Base-by-base conservation (phyloP, 2,797 vertebrate genomes). In the Micrastur ruficollis region DNA sequence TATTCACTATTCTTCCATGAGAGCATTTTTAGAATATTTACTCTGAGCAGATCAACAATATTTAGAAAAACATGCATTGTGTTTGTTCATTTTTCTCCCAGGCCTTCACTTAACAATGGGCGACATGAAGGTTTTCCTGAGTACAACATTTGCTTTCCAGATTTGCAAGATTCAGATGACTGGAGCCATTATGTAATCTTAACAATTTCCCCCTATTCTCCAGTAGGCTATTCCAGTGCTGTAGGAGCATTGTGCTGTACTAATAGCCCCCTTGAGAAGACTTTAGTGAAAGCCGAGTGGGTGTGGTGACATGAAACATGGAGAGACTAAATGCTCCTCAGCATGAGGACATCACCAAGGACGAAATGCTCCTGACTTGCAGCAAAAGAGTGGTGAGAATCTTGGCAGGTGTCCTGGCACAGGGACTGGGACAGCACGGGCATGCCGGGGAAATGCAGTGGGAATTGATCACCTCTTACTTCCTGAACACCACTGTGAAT, bases 61-160 rank as follows among this genome's bases (percentile, higher is more conserved):
- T 93, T 93, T 82, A 87, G 81, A 92, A 89, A 96, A 93, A 25
- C 18, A 73, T 42, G 59, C 58, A 50, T 86, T 72, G 84, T 72
- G 87, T 86, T 96, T 65, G 61, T 71, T 87, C 89, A 16, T 87
- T 96, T 89, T 95, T 91, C 67, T 95, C 89, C 56, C 71, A 92
- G 91, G 95, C 79, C 91, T 96, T 85, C 52, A 14, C 50, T 83
- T 95, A 95, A 97, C 96, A 96, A 96, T 95, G 73, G 94, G 68
- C 2, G 4, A 73, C 36, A 31, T 47, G 49, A 74, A 86, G 63
- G 67, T 74, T 97, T 97, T 97, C 93, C 96, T 95, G 93, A 93
- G 78, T 76, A 89, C 71, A 56, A 92, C 76, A 92, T 95, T 93
- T 94, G 79, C 72, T 95, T 96, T 96, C 81, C 90, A 94, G 75